Evolutionary conservation across 2,888 invertebrate species (phyloP).

Genomic region (Halictus ligatus): DNA sequence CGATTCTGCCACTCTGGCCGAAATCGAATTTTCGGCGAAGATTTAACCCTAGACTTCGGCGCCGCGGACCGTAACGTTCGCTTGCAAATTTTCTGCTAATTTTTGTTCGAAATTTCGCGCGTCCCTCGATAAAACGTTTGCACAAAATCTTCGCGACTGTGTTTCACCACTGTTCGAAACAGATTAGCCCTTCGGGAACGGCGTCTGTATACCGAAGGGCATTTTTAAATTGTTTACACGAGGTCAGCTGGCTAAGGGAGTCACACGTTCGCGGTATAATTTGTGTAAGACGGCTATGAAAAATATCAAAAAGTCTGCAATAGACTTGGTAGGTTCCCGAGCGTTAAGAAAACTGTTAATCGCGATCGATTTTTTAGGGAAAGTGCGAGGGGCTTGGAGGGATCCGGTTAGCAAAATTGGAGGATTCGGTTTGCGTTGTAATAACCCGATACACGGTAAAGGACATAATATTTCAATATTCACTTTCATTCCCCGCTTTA

Average conservation of each 20-base stretch:
- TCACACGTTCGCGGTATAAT: too few relatives aligned
- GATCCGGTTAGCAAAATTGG: background rate
- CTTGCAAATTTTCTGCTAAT: background rate
- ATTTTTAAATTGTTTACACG: too few relatives aligned
- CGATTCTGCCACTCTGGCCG: slow-evolving; percentile 67
- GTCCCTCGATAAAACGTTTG: background rate
- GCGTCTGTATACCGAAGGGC: too few relatives aligned
- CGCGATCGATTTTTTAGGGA: background rate
- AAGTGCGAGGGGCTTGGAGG: background rate
- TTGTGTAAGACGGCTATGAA: too few relatives aligned
- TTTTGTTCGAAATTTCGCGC: background rate
- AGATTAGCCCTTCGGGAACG: too few relatives aligned
- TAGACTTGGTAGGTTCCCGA: background rate
- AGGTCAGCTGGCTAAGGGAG: too few relatives aligned
- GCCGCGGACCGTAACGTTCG: background rate
- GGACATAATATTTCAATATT: slow-evolving; percentile 74
- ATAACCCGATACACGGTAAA: background rate
- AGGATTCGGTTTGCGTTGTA: background rate
- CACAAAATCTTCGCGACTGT: background rate
- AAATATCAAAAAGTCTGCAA: too few relatives aligned
- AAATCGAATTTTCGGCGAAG: too few relatives aligned
- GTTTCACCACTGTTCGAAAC: too few relatives aligned
- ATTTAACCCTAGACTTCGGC: background rate
- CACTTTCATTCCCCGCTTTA: slow-evolving; percentile 67
- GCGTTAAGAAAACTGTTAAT: background rate